A percentile compares a stretch with the other conserved stretches of the same genome.
Conservation (phyloP, 2,888 invertebrate genomes). For the Aleiodes alternator region DNA sequence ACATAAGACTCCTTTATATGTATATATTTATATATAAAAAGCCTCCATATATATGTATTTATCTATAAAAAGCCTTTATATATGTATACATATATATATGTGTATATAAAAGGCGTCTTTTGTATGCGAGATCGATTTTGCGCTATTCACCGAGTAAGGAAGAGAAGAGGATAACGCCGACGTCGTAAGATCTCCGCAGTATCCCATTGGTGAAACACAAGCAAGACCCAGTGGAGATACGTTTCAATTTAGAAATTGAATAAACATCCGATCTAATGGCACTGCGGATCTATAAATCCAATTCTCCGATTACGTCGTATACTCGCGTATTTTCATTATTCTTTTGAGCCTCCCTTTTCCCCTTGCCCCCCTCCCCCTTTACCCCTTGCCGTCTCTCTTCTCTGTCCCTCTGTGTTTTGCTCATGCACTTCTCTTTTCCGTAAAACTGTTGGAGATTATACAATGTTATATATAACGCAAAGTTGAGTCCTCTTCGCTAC, state of each 20-base stretch:
- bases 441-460: conserved; percentile 12
- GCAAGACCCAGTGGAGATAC: conserved; percentile 61
- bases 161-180: conserved; percentile 47
- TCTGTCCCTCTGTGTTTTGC: too few species aligned
- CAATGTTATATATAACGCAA: conserved; percentile 32
- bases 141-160: conserved; percentile 49
- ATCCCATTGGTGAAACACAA: conserved; percentile 33
- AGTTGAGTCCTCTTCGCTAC: conserved; percentile 30
- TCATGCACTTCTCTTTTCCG: conserved; percentile 4
- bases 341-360: not conserved
- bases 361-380: not conserved
- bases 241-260: conserved; percentile 70
- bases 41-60: too few species aligned
- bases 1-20: too few species aligned
- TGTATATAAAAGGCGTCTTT: conserved; percentile 10
- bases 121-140: conserved; percentile 49
- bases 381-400: not conserved
- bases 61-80: too few species aligned
- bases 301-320: conserved; percentile 50
- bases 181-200: conserved; percentile 25
- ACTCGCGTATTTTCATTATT: conserved; percentile 32
- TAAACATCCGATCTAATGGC: conserved; percentile 58
- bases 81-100: conserved; percentile 12
- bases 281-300: conserved; percentile 66
- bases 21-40: too few species aligned